These are phyloP conservation scores for Drosophila truncata DNA, from an alignment of 1,140 invertebrate species.

Conservation along the genomic window DNA sequence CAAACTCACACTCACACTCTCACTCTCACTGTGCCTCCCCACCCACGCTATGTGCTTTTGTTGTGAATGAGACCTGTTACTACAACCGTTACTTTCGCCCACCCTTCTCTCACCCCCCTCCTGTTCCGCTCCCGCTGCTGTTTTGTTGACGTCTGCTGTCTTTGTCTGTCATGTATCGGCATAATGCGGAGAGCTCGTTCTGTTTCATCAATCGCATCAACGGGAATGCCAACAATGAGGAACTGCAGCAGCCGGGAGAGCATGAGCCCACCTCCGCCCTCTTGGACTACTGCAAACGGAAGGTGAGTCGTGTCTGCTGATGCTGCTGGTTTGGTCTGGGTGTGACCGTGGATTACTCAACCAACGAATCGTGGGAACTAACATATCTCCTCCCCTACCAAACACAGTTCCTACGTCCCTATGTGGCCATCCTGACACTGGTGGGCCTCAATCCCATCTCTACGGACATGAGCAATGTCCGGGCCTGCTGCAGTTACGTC, in stretches of 20 bases:
- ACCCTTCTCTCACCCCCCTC: slow-evolving; percentile 1
- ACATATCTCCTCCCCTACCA: neutral
- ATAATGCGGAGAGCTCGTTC: slow-evolving; percentile 79
- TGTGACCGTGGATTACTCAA: slow-evolving; percentile 13
- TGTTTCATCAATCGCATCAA: slow-evolving; percentile 81
- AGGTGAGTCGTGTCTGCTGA: slow-evolving; percentile 86
- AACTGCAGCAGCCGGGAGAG: slow-evolving; percentile 87
- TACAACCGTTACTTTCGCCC: slow-evolving; percentile 26
- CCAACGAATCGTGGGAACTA: slow-evolving; percentile 14
- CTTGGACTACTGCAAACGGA: slow-evolving; percentile 91
- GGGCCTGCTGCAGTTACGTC: slow-evolving; percentile 88
- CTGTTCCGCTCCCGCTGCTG: neutral
- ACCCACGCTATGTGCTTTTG: slow-evolving; percentile 57
- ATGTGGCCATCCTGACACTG: slow-evolving; percentile 89
- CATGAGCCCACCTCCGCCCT: slow-evolving; percentile 90
- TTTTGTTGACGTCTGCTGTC: slow-evolving; percentile 10
- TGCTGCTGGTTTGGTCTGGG: neutral
- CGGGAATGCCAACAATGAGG: slow-evolving; percentile 86
- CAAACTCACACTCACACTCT: slow-evolving; percentile 7
- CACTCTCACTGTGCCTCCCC: slow-evolving; percentile 20
- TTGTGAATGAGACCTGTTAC: slow-evolving; percentile 38
- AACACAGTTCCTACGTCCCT: slow-evolving; percentile 90
- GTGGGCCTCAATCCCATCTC: slow-evolving; percentile 90
- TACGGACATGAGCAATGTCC: slow-evolving; percentile 87
- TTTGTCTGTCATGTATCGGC: slow-evolving; percentile 71